phyloP scores from a whole-genome alignment of 1,140 invertebrate species.

The Tetramorium alpestre region DNA sequence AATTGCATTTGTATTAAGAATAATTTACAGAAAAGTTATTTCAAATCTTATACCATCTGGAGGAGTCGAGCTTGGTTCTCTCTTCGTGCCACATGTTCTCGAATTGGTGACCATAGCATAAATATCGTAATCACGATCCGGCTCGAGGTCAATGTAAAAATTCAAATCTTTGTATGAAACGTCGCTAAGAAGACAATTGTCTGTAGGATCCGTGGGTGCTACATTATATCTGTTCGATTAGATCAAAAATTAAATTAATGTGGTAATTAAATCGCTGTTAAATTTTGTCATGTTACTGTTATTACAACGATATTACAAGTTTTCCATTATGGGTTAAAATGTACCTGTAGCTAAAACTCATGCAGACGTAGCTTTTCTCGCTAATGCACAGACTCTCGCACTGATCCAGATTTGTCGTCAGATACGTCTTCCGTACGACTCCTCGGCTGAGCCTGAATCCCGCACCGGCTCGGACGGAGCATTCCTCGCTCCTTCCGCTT shows the following conservation, averaged over 20 bases:
- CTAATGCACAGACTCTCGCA: slow-evolving; percentile 91
- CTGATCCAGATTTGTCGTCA: slow-evolving; percentile 89
- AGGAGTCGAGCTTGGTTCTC: slow-evolving; percentile 60
- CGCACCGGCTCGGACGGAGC: slow-evolving; percentile 90
- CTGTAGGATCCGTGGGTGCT: slow-evolving; percentile 83
- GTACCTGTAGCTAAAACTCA: slow-evolving; percentile 92
- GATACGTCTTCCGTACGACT: slow-evolving; percentile 88
- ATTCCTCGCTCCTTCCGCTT: slow-evolving; percentile 79
- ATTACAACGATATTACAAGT: neutral
- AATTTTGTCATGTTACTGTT: neutral
- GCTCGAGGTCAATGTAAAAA: slow-evolving; percentile 90
- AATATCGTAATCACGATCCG: slow-evolving; percentile 92
- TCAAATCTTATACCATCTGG: slow-evolving; percentile 72
- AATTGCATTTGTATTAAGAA: slow-evolving; percentile 22
- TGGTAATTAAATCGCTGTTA: neutral
- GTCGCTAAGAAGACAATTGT: slow-evolving; percentile 92
- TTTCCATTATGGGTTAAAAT: neutral
- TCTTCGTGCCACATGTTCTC: slow-evolving; percentile 71
- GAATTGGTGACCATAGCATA: slow-evolving; percentile 89
- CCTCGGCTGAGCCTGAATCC: slow-evolving; percentile 90
- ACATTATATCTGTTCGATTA: slow-evolving; percentile 82
- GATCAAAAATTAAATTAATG: slow-evolving; percentile 19
- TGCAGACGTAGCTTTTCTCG: slow-evolving; percentile 90
- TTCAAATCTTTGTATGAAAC: slow-evolving; percentile 89
- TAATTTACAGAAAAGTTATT: neutral